Evolutionary conservation across 1,140 invertebrate genomes (phyloP).

Genomic region (Diachasmimorpha longicaudata): DNA sequence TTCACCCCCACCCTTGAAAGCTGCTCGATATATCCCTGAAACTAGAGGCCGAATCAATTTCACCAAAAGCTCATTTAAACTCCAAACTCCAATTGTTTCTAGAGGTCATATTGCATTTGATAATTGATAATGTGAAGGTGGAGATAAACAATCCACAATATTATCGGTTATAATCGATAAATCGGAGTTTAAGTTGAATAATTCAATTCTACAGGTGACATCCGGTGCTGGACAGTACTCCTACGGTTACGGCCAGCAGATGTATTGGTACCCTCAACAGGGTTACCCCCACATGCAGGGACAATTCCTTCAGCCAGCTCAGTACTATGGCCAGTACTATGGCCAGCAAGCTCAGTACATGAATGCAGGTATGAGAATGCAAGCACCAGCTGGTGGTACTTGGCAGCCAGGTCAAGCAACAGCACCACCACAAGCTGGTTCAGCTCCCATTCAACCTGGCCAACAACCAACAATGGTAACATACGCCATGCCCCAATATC

Average conservation of each 20-base stretch:
- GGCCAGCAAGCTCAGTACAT: constrained; percentile 62
- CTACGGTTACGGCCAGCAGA: constrained; percentile 74
- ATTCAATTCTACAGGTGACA: constrained; percentile 45
- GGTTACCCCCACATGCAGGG: constrained; percentile 68
- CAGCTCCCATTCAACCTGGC: constrained; percentile 59
- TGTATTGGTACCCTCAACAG: constrained; percentile 85
- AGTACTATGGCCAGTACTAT: constrained; percentile 67
- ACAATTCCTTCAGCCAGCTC: constrained; percentile 55
- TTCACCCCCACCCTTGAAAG: too few relatives aligned
- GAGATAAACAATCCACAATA: too few relatives aligned
- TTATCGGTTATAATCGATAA: too few relatives aligned
- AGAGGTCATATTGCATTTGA: not conserved
- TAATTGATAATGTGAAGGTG: too few relatives aligned
- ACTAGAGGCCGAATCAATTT: not conserved
- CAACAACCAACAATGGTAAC: constrained; percentile 75
- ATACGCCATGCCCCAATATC: constrained; percentile 80
- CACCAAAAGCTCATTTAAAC: not conserved
- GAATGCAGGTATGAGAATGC: constrained; percentile 64
- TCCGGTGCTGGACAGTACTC: constrained; percentile 68
- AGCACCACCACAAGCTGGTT: constrained; percentile 59
- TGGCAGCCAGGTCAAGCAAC: constrained; percentile 64
- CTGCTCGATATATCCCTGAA: too few relatives aligned
- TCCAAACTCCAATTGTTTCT: not conserved
- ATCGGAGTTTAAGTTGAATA: too few relatives aligned
- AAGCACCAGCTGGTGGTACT: constrained; percentile 62